phyloP scores from a whole-genome alignment of 1,140 invertebrate species.

The Euura saliciscinereae region DNA sequence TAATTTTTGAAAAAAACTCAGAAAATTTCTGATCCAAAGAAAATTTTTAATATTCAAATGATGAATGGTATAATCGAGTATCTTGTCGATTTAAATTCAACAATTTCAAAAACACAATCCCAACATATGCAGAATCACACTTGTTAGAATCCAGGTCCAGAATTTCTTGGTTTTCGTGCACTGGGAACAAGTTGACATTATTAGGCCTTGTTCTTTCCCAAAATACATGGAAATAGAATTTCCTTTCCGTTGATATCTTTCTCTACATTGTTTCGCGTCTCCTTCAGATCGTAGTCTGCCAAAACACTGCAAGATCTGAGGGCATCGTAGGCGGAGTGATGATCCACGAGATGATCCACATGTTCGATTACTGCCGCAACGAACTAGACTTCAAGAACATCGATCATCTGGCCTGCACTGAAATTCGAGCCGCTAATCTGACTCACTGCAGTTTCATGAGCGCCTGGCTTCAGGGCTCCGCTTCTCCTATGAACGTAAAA shows the following conservation, averaged over 20 bases:
- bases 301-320: slow-evolving; percentile 76
- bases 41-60: too few species aligned
- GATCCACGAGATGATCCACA: slow-evolving; percentile 94
- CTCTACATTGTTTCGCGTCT: slow-evolving; percentile 26
- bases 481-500: slow-evolving; percentile 75
- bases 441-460: slow-evolving; percentile 89
- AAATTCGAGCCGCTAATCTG: slow-evolving; percentile 90
- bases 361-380: slow-evolving; percentile 94
- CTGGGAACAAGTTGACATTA: too few species aligned
- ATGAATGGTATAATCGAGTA: too few species aligned
- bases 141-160: too few species aligned
- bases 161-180: too few species aligned
- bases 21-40: too few species aligned
- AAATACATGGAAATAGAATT: too few species aligned
- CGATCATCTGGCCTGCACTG: slow-evolving; percentile 94
- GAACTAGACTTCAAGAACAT: slow-evolving; percentile 89
- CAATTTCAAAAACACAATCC: too few species aligned
- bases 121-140: too few species aligned
- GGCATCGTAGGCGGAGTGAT: slow-evolving; percentile 79
- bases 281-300: slow-evolving; percentile 86
- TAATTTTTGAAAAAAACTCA: too few species aligned
- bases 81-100: too few species aligned
- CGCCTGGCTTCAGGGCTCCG: slow-evolving; percentile 78
- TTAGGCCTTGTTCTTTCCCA: too few species aligned
- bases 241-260: background rate